Conservation (phyloP, 2,888 invertebrate species). For the Apamea epomidion region DNA sequence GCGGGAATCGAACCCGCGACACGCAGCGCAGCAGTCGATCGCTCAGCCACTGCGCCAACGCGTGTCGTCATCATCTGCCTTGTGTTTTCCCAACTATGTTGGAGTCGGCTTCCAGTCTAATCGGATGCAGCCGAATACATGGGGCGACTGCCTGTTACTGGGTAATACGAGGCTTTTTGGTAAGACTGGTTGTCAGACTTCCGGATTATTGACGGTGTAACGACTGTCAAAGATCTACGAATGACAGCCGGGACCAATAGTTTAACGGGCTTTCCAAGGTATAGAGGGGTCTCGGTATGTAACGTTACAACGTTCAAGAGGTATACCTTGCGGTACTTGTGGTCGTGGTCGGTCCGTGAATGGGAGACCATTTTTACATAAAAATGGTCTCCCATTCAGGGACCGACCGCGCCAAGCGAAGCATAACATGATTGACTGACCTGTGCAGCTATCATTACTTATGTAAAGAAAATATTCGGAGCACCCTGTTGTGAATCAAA, state of each 20-base stretch:
- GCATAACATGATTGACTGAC: background rate
- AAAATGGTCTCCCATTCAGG: background rate
- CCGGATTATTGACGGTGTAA: no score
- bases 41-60: no score
- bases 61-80: background rate
- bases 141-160: background rate
- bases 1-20: no score
- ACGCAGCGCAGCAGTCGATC: no score
- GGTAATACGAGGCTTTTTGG: background rate
- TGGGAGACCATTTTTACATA: background rate
- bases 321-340: no score
- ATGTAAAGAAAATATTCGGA: slow-evolving; percentile 66
- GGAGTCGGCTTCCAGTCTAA: background rate
- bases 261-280: background rate
- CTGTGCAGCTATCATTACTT: background rate
- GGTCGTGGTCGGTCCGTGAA: no score
- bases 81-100: background rate
- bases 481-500: slow-evolving; percentile 69
- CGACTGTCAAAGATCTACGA: background rate
- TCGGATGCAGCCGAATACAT: no score
- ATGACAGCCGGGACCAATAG: background rate
- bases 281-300: background rate
- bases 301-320: no score
- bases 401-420: background rate
- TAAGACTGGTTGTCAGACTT: background rate